Percentiles rank a stretch among this genome's conserved stretches.
Conservation (phyloP, 1,140 invertebrate species). For the Holotrichia oblita region DNA sequence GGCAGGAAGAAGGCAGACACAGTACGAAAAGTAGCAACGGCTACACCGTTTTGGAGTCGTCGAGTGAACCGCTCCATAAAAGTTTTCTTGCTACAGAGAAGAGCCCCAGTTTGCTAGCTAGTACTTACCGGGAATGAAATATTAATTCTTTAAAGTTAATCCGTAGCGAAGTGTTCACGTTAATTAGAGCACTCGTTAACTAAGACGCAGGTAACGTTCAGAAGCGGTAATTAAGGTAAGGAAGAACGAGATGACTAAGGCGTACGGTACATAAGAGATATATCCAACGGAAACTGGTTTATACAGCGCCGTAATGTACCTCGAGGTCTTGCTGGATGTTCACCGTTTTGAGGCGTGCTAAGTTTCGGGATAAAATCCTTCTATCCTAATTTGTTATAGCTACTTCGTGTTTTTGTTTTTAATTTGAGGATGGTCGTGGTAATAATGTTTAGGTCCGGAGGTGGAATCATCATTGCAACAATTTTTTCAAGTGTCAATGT, state of each 20-base stretch:
- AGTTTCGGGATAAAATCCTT: background rate
- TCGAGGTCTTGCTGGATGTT: background rate
- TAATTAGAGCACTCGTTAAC: slow-evolving; percentile 26
- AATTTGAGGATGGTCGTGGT: too few species aligned
- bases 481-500: too few species aligned
- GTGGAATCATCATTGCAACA: too few species aligned
- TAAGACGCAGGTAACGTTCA: slow-evolving; percentile 29
- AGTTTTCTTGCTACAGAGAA: background rate
- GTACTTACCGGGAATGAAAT: slow-evolving; percentile 27
- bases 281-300: background rate
- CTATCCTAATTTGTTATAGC: slow-evolving; percentile 13
- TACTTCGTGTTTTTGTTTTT: background rate
- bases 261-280: background rate
- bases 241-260: background rate
- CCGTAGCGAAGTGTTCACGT: slow-evolving; percentile 21
- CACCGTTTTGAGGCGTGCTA: background rate
- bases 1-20: background rate
- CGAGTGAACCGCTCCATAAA: background rate
- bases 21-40: background rate
- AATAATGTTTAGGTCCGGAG: too few species aligned
- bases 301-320: background rate
- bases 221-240: slow-evolving; percentile 23
- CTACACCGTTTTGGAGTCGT: background rate
- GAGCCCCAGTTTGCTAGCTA: background rate
- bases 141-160: slow-evolving; percentile 33